Evolutionary conservation across 2,113 vertebrate species (phyloP).

Genomic region (Turnix velox): DNA sequence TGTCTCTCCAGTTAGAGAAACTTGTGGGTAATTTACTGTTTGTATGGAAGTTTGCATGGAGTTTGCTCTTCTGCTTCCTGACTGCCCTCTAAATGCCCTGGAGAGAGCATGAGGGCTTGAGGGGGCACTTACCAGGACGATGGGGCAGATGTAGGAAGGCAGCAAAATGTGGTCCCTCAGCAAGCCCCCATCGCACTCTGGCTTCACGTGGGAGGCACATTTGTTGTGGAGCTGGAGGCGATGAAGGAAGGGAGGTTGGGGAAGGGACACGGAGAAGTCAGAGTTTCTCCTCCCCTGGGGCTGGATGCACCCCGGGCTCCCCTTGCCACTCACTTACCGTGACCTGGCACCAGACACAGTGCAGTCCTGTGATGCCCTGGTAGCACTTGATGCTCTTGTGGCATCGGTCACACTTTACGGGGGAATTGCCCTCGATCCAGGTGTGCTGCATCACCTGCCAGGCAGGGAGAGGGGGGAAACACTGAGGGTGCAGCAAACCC

Average conservation of each 20-base stretch:
- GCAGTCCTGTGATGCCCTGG: conserved; percentile 90
- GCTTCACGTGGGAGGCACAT: conserved; percentile 86
- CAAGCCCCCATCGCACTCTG: conserved; percentile 86
- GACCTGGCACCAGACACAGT: conserved; percentile 94
- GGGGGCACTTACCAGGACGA: conserved; percentile 79
- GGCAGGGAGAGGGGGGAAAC: not conserved
- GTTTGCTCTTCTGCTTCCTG: not conserved
- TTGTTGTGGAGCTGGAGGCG: conserved; percentile 89
- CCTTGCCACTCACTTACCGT: conserved; percentile 77
- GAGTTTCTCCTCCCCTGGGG: not conserved
- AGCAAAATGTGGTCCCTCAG: conserved; percentile 90
- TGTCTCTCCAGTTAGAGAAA: not conserved
- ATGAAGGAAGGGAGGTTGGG: not conserved
- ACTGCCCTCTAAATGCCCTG: too few species aligned
- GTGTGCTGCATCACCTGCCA: conserved; percentile 90
- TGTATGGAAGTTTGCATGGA: not conserved
- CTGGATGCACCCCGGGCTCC: rapidly evolving
- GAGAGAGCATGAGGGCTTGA: too few species aligned
- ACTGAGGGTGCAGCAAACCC: rapidly evolving
- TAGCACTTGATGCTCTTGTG: conserved; percentile 95
- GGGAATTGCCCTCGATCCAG: conserved; percentile 93
- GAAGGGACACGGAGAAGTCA: rapidly evolving
- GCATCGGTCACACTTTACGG: conserved; percentile 89
- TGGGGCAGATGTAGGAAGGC: conserved; percentile 85
- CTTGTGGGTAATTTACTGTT: not conserved